Percentiles rank a stretch among this genome's conserved stretches.
Conservation (phyloP, 2,888 invertebrate genomes). For the Phortica okadai region DNA sequence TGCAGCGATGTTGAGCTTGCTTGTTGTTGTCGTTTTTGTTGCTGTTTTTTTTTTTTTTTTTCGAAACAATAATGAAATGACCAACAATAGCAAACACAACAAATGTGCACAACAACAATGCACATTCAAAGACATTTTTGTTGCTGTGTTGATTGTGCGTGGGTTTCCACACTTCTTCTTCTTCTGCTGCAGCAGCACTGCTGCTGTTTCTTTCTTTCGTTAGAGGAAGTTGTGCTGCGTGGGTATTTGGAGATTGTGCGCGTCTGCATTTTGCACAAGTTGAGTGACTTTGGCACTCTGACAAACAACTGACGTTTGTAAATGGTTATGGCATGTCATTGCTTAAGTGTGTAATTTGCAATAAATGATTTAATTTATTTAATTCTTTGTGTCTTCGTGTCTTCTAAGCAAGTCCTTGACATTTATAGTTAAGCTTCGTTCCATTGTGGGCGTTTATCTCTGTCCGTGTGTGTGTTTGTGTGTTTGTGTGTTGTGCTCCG, state of each 20-base stretch:
- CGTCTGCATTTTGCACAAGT: not conserved
- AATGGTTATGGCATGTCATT: constrained; percentile 15
- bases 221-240: not conserved
- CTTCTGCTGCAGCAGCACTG: not conserved
- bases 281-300: not conserved
- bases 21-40: no score
- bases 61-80: not conserved
- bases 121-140: no score
- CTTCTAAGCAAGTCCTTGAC: constrained; percentile 16
- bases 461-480: no score
- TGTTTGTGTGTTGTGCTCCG: not conserved
- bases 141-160: not conserved
- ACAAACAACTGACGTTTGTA: not conserved
- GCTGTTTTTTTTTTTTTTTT: no score
- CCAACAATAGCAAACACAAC: not conserved
- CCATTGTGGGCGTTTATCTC: not conserved
- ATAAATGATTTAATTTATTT: constrained; percentile 62
- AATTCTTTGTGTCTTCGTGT: constrained; percentile 44
- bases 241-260: not conserved
- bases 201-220: not conserved
- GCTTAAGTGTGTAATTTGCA: constrained; percentile 45
- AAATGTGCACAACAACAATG: not conserved
- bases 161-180: not conserved
- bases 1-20: no score
- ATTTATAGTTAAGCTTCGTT: constrained; percentile 3